Percentiles rank a stretch among this genome's conserved stretches.
Evolutionary conservation across 2,888 invertebrate species (phyloP).

Genomic region (Acleris holmiana): DNA sequence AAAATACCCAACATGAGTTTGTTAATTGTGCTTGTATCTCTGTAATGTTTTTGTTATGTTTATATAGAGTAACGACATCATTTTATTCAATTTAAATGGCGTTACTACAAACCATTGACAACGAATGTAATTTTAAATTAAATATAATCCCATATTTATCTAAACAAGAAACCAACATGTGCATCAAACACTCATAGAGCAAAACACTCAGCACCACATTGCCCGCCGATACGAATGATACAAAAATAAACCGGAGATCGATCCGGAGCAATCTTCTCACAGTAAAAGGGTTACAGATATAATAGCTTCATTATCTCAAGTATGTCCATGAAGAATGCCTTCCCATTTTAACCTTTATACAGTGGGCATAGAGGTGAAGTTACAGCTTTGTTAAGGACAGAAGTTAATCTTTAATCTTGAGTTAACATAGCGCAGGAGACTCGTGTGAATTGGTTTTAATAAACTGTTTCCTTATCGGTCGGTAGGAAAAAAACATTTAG

Average conservation of each 20-base stretch:
- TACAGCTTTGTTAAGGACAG: conserved; percentile 3
- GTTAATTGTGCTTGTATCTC: no score
- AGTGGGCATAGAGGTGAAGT: conserved; percentile 6
- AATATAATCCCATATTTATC: neutral
- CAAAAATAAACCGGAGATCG: conserved; percentile 65
- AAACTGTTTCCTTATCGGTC: neutral
- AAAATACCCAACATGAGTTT: no score
- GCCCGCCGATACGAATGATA: conserved; percentile 55
- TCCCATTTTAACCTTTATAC: conserved; percentile 22
- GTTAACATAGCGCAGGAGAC: conserved; percentile 47
- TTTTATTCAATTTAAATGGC: neutral
- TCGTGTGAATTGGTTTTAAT: conserved; percentile 51
- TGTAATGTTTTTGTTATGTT: no score
- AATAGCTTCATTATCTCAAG: conserved; percentile 81
- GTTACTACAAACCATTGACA: neutral
- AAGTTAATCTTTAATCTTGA: conserved; percentile 37
- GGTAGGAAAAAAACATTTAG: no score
- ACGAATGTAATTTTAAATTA: neutral
- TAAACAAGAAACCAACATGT: conserved; percentile 26
- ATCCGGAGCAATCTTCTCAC: conserved; percentile 63
- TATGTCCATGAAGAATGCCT: conserved; percentile 44
- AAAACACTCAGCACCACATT: conserved; percentile 61
- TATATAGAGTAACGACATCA: no score
- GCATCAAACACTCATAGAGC: conserved; percentile 27
- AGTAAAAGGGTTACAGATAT: conserved; percentile 72